phyloP scores from a whole-genome alignment of 2,113 vertebrate species.

The Engraulis encrasicolus region DNA sequence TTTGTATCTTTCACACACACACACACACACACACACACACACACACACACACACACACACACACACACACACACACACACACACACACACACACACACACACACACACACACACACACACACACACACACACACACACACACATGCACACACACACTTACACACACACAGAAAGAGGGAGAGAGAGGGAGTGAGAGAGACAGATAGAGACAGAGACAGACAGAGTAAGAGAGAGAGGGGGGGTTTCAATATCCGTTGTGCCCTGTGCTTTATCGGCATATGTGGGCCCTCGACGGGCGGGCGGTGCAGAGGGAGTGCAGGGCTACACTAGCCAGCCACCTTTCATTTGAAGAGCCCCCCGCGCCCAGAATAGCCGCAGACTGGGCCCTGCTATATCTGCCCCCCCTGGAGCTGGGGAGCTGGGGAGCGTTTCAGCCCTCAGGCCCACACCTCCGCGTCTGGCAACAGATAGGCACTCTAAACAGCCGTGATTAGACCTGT shows the following conservation, averaged over 20 bases:
- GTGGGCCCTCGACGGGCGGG: no score
- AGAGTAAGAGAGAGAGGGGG: no score
- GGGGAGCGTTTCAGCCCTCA: constrained; percentile 70
- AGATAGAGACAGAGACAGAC: neutral
- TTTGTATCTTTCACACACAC: no score
- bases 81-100: no score
- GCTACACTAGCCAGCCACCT: constrained; percentile 74
- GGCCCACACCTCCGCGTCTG: constrained; percentile 66
- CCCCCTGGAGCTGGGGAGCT: no score
- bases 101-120: neutral
- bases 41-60: constrained; percentile 4
- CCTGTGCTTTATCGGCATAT: constrained; percentile 72
- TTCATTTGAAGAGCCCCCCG: constrained; percentile 69
- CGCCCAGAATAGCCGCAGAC: constrained; percentile 72
- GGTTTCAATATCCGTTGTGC: constrained; percentile 62
- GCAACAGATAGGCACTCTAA: constrained; percentile 60
- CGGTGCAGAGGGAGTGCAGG: constrained; percentile 67
- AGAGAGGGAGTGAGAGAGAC: no score
- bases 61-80: neutral
- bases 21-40: neutral
- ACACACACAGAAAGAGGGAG: no score
- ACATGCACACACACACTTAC: no score
- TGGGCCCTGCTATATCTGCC: constrained; percentile 67
- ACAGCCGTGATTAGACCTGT: constrained; percentile 11
- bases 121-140: no score